Evolutionary conservation across 2,888 invertebrate species (phyloP).

Genomic region (Phyto melanocephala): DNA sequence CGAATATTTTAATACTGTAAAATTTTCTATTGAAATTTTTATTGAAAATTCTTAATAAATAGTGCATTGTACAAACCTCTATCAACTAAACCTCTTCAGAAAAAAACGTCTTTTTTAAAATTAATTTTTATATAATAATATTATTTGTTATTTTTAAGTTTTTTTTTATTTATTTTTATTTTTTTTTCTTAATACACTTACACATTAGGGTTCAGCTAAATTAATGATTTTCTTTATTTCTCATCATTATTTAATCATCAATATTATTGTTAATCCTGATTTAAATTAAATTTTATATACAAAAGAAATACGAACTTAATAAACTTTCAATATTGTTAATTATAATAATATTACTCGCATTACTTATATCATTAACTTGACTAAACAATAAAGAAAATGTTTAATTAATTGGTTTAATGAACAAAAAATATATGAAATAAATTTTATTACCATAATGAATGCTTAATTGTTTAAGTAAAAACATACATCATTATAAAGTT

Average conservation of each 20-base stretch:
- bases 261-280: constrained; percentile 63
- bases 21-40: too few species aligned
- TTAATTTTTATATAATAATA: constrained; percentile 58
- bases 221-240: constrained; percentile 62
- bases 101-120: constrained; percentile 55
- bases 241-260: constrained; percentile 60
- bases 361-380: constrained; percentile 72
- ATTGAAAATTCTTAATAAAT: too few species aligned
- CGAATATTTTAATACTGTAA: too few species aligned
- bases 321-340: constrained; percentile 4
- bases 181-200: constrained; percentile 67
- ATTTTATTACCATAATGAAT: too few species aligned
- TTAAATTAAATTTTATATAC: constrained; percentile 51
- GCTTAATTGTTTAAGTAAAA: background rate
- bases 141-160: constrained; percentile 52
- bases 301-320: constrained; percentile 18
- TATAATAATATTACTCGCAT: constrained; percentile 64
- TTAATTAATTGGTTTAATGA: background rate
- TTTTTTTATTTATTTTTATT: constrained; percentile 29
- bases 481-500: constrained; percentile 3
- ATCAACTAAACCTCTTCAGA: background rate
- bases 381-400: constrained; percentile 70
- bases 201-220: constrained; percentile 66
- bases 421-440: too few species aligned
- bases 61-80: background rate